Conservation (phyloP, 2,113 vertebrate genomes). For the Cygnus buccinator region DNA sequence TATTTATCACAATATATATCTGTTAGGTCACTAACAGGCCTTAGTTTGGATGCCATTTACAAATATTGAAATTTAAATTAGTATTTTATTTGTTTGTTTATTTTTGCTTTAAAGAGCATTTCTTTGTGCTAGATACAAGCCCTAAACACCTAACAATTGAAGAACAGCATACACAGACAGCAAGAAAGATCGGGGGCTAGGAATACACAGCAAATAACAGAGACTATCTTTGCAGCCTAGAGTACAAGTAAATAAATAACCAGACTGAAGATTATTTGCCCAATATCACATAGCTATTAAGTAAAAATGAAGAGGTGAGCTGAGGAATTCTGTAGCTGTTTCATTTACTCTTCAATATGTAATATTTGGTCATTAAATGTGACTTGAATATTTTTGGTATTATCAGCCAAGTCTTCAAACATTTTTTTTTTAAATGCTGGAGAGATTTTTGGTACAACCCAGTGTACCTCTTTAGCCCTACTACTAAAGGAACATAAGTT, state of each 20-base stretch:
- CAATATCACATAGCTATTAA: not conserved
- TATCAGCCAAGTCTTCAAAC: not conserved
- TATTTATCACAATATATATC: not conserved
- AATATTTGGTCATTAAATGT: not conserved
- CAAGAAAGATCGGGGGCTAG: not conserved
- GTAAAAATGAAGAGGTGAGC: not conserved
- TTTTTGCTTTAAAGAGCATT: not conserved
- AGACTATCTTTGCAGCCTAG: not conserved
- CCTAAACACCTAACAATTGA: not conserved
- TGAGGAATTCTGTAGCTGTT: not conserved
- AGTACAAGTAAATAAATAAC: not conserved
- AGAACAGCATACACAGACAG: not conserved
- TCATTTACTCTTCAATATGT: not conserved
- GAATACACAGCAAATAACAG: not conserved
- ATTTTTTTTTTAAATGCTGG: not conserved
- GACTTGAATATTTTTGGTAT: not conserved
- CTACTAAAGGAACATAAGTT: not conserved
- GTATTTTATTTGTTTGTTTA: not conserved
- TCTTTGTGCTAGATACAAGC: not conserved
- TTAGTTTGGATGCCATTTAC: not conserved
- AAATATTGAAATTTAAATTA: not conserved
- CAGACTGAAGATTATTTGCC: not conserved
- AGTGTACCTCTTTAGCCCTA: not conserved
- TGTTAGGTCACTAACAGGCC: not conserved
- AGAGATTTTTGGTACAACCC: not conserved